Evolutionary conservation across 2,113 vertebrate genomes (phyloP).

Genomic region (Brachypteracias leptosomus): DNA sequence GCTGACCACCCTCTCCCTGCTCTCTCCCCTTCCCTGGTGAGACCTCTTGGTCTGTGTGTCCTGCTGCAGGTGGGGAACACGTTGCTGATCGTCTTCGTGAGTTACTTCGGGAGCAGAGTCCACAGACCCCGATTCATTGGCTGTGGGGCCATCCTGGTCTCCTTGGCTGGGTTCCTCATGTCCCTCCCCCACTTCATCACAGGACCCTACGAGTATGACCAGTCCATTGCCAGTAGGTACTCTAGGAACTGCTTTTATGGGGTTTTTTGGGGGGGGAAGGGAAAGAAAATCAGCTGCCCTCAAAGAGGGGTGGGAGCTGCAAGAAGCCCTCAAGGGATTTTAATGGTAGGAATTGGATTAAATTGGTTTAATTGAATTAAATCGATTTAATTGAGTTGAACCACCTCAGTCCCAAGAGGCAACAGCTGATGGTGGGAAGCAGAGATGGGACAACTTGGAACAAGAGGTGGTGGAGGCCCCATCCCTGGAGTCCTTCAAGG

Average conservation of each 20-base stretch:
- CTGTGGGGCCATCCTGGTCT: conserved; percentile 83
- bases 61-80: conserved; percentile 89
- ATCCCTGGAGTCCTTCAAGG: no score
- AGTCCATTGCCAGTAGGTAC: conserved; percentile 73
- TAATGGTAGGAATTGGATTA: no score
- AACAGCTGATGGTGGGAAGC: background rate
- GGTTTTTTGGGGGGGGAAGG: background rate
- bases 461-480: no score
- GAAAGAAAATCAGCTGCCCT: background rate
- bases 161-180: conserved; percentile 84
- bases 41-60: background rate
- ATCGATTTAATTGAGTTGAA: no score
- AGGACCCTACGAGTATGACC: conserved; percentile 75
- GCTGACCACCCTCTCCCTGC: rapidly evolving
- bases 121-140: conserved; percentile 91
- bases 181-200: conserved; percentile 88
- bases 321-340: background rate
- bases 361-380: no score
- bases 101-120: conserved; percentile 90
- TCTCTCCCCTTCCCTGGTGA: rapidly evolving
- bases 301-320: background rate
- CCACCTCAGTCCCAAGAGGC: background rate
- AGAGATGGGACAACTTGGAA: background rate
- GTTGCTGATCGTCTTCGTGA: conserved; percentile 89
- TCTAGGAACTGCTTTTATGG: background rate